Percentiles rank a stretch among this genome's conserved stretches.
phyloP scores from a whole-genome alignment of 2,888 invertebrate genomes.

The Eristalinus aeneus region DNA sequence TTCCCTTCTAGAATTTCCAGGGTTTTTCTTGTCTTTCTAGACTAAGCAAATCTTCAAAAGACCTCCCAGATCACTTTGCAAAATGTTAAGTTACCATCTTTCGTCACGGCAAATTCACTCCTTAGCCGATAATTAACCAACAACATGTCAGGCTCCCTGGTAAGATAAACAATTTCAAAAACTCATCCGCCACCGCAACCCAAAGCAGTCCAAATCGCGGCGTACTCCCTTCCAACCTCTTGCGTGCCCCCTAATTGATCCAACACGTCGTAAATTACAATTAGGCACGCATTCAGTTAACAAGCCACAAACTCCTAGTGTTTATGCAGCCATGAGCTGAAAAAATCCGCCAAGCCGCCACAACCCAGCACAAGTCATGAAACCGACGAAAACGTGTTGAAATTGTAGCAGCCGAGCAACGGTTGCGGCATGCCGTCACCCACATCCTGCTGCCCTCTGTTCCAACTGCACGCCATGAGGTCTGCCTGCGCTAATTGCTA shows the following conservation, averaged over 20 bases:
- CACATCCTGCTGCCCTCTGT: slow-evolving; percentile 54
- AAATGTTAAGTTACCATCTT: too few relatives aligned
- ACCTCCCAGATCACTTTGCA: too few relatives aligned
- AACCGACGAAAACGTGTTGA: neutral
- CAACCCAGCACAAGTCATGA: neutral
- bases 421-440: slow-evolving; percentile 35
- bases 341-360: neutral
- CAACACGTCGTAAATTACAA: neutral
- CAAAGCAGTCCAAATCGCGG: neutral
- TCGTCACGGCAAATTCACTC: too few relatives aligned
- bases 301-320: neutral
- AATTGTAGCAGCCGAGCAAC: slow-evolving; percentile 11
- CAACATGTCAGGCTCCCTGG: too few relatives aligned
- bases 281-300: neutral
- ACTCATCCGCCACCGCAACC: neutral
- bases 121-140: too few relatives aligned
- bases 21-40: too few relatives aligned
- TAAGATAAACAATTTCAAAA: too few relatives aligned
- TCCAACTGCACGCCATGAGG: neutral
- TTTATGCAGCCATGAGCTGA: neutral
- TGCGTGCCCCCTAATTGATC: neutral
- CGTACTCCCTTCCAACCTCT: neutral
- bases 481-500: neutral
- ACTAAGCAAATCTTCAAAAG: too few relatives aligned
- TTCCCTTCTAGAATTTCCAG: too few relatives aligned